These are phyloP conservation scores for Dicycla oo DNA, from an alignment of 2,888 invertebrate species.

Conservation along the genomic window DNA sequence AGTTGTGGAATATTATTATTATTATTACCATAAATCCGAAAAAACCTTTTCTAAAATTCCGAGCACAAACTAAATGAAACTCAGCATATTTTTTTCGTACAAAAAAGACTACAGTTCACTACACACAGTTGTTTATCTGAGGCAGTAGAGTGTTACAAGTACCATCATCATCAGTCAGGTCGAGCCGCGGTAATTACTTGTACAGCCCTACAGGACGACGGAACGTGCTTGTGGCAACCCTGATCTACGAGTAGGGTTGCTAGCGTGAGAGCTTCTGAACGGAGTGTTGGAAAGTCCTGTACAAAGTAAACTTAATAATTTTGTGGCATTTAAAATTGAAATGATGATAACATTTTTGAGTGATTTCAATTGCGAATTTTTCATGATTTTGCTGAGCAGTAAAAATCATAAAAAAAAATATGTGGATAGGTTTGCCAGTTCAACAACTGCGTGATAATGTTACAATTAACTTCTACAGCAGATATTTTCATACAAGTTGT, in stretches of 20 bases:
- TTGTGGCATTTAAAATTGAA: conserved; percentile 26
- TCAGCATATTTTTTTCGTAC: conserved; percentile 52
- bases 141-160: conserved; percentile 56
- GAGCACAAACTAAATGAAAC: conserved; percentile 57
- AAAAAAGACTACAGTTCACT: conserved; percentile 58
- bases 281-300: conserved; percentile 16
- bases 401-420: not conserved
- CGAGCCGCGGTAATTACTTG: conserved; percentile 61
- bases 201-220: conserved; percentile 63
- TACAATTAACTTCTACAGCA: not conserved
- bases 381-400: not conserved
- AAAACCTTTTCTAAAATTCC: conserved; percentile 47
- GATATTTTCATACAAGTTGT: not conserved
- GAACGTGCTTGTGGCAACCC: conserved; percentile 61
- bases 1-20: too few species aligned
- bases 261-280: conserved; percentile 29
- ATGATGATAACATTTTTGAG: conserved; percentile 20
- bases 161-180: conserved; percentile 66
- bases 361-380: conserved; percentile 1
- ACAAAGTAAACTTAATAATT: conserved; percentile 21
- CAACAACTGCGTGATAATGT: conserved; percentile 4
- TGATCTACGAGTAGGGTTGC: conserved; percentile 57
- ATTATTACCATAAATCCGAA: conserved; percentile 54
- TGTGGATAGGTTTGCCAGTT: not conserved
- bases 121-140: conserved; percentile 60